phyloP scores from a whole-genome alignment of 64 coral and sea anemone species.

The Montipora foliosa region DNA sequence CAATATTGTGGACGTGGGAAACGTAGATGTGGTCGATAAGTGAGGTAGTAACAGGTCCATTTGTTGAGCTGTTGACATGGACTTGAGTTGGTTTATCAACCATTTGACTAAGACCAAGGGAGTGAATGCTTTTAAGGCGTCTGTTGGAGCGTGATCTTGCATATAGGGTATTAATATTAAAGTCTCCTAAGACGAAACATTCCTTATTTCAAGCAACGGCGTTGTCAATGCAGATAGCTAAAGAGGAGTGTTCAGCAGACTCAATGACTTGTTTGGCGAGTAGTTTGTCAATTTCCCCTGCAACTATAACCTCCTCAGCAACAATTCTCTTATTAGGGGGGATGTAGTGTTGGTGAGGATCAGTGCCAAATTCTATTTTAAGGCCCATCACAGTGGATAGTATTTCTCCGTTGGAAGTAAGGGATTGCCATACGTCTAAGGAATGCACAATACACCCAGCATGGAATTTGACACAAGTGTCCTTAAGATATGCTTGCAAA shows the following conservation, averaged over 20 bases:
- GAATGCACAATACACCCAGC: neutral
- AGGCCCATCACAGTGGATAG: slow-evolving; percentile 10
- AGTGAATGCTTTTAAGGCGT: too few species aligned
- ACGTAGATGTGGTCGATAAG: too few species aligned
- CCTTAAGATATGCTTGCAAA: neutral
- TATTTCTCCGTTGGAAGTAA: slow-evolving; percentile 30
- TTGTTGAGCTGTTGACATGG: too few species aligned
- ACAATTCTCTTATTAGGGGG: neutral
- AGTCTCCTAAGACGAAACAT: too few species aligned
- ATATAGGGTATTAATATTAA: too few species aligned
- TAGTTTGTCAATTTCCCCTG: slow-evolving; percentile 16
- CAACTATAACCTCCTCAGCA: neutral
- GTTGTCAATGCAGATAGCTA: too few species aligned
- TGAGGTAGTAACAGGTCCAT: too few species aligned
- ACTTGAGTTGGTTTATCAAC: too few species aligned
- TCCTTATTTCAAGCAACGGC: too few species aligned
- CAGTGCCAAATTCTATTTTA: neutral
- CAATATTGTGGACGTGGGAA: too few species aligned
- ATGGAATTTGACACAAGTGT: neutral
- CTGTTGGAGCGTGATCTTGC: too few species aligned
- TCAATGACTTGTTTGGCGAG: slow-evolving; percentile 14
- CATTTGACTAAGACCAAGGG: too few species aligned
- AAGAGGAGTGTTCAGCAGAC: slow-evolving; percentile 9
- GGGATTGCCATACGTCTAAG: neutral
- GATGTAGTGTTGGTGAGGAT: neutral